Evolutionary conservation across 92 coral and sea anemone species (phyloP).

Genomic region (Zoanthus sansibaricus): DNA sequence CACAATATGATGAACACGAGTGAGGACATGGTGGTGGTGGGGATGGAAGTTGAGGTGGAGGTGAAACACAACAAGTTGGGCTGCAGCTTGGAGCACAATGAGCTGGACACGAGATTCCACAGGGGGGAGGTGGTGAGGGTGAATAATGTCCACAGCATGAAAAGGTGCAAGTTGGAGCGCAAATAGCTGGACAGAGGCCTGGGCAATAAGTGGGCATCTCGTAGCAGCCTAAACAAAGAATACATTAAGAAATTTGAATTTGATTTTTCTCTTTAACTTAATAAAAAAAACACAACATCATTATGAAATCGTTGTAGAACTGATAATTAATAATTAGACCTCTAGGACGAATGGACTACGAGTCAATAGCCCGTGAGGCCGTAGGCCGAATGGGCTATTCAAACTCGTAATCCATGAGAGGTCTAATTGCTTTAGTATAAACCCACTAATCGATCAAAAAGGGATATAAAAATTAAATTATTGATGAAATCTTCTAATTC

Average conservation of each 20-base stretch:
- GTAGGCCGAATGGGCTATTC: no score
- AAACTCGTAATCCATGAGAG: no score
- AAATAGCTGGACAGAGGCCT: slow-evolving; percentile 70
- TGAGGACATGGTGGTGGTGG: slow-evolving; percentile 43
- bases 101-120: slow-evolving; percentile 51
- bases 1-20: slow-evolving; percentile 61
- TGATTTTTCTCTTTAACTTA: background rate
- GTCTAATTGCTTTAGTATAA: no score
- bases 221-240: slow-evolving; percentile 68
- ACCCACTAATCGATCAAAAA: no score
- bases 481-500: no score
- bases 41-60: background rate
- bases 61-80: slow-evolving; percentile 59
- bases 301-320: background rate
- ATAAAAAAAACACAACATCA: background rate
- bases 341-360: no score
- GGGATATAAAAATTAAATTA: no score
- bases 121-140: slow-evolving; percentile 51
- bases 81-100: slow-evolving; percentile 61
- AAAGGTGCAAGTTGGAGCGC: slow-evolving; percentile 75
- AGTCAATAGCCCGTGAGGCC: no score
- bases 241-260: background rate
- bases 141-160: slow-evolving; percentile 66
- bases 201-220: slow-evolving; percentile 64
- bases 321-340: background rate